Evolutionary conservation across 2,888 invertebrate genomes (phyloP), one percentile per base, ranked within the genome.

Genomic region (Dicranocentrus wangi): DNA sequence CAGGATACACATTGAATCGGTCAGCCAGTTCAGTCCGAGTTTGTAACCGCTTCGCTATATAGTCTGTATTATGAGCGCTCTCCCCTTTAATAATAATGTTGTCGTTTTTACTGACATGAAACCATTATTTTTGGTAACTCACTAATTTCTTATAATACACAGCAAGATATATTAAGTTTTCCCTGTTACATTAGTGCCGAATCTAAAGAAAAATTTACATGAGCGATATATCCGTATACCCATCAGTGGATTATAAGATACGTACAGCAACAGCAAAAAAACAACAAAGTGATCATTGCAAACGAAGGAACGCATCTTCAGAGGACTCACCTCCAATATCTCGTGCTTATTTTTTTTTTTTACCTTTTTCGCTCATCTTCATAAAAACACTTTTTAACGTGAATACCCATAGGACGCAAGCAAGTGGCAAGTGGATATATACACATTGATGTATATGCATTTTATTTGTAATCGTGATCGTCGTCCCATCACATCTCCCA

Each of bases 21-120:
- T 75, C 75, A 75, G 75, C 42, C 55, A 75, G 75, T 66, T 66
- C 65, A 75, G 75, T 75, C 58, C 23, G 25, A 75, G 75, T 60
- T 25, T 13, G 21, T 63, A 71, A 71, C 47, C 71, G 60, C 71
- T 61, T 71, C 47, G 32, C 13, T 43, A 32, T 55, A 55, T 53
- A 17, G 32, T 72, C 61, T 63, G 32, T 21, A 47, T 71, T n/a
- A 71, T 28, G 5, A 47, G 15, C n/a, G 23, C 70, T 21, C 25
- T 39, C n/a, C 39, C 17, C 19, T 21, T 19, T 60, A 32, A 51
- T 65, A 27, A 53, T 55, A 39, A 53, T 25, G 55, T 65, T 66
- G 55, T 66, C 60, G 32, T 32, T 32, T 58, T 58, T 55, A 66
- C 65, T 75, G 66, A 55, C 47, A 65, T 65, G 65, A 75, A 65